A percentile compares a stretch with the other conserved stretches of the same genome.
Conservation (phyloP, 1,140 invertebrate species). For the Brachionus rubens region DNA sequence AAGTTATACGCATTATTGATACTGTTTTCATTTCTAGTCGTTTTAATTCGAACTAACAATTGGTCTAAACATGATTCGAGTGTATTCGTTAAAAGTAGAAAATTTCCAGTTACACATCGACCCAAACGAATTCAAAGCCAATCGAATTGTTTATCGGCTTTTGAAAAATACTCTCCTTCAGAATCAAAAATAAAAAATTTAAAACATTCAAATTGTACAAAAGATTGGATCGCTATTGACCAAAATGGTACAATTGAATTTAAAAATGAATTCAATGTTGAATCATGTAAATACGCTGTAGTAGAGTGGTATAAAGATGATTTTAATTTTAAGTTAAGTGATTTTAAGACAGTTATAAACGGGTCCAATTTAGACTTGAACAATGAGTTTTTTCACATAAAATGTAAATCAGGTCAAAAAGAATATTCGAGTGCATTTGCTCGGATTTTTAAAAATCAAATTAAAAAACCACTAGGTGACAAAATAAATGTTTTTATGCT, state of each 20-base stretch:
- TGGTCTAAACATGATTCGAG: too few species aligned
- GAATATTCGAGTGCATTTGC: neutral
- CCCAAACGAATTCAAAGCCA: too few species aligned
- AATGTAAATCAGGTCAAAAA: neutral
- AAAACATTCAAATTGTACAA: neutral
- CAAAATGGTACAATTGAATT: neutral
- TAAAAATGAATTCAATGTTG: neutral
- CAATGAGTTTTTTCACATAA: neutral
- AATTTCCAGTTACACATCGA: too few species aligned
- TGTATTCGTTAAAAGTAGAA: too few species aligned
- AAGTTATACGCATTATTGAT: too few species aligned
- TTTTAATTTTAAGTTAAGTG: neutral
- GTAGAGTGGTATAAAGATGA: neutral
- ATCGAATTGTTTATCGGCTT: neutral
- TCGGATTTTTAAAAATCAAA: neutral
- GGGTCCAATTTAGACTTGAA: neutral
- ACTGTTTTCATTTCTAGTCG: too few species aligned
- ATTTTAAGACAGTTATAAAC: neutral
- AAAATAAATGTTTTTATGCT: conserved; percentile 47
- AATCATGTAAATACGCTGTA: neutral
- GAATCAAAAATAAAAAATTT: neutral
- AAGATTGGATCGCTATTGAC: neutral
- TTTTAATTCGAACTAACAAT: too few species aligned
- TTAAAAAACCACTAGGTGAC: neutral
- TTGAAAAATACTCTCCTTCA: neutral